Evolutionary conservation across 2,888 invertebrate genomes (phyloP).

Genomic region (Tridacna crocea): DNA sequence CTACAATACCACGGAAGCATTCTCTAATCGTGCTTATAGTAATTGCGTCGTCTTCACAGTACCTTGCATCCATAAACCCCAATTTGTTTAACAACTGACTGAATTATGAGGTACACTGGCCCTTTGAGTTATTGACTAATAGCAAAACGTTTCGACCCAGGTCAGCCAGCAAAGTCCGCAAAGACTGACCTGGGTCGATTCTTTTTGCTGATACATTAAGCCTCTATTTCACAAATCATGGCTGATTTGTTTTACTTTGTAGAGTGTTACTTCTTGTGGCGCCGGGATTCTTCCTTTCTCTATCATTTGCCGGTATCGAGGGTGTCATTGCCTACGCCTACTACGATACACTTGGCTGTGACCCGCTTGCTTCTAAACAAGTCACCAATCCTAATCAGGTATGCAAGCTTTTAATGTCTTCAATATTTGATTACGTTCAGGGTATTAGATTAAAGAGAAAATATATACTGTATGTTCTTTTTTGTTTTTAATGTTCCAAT

Average conservation of each 20-base stretch:
- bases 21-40: too few relatives aligned
- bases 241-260: neutral
- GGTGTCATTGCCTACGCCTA: conserved; percentile 76
- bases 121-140: neutral
- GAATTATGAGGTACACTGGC: too few relatives aligned
- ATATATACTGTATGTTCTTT: too few relatives aligned
- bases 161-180: neutral
- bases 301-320: conserved; percentile 66
- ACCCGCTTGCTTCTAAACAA: conserved; percentile 70
- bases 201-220: neutral
- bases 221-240: neutral
- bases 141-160: neutral
- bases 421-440: too few relatives aligned
- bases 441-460: too few relatives aligned
- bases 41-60: too few relatives aligned
- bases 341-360: conserved; percentile 69
- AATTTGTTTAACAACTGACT: too few relatives aligned
- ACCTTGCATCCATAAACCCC: too few relatives aligned
- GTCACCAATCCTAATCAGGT: conserved; percentile 77
- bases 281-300: conserved; percentile 64
- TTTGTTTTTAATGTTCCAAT: too few relatives aligned
- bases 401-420: neutral
- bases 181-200: neutral
- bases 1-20: too few relatives aligned
- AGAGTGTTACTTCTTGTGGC: conserved; percentile 53